Conservation (phyloP, 2,888 invertebrate species). For the Caenorhabditis sp. region DNA sequence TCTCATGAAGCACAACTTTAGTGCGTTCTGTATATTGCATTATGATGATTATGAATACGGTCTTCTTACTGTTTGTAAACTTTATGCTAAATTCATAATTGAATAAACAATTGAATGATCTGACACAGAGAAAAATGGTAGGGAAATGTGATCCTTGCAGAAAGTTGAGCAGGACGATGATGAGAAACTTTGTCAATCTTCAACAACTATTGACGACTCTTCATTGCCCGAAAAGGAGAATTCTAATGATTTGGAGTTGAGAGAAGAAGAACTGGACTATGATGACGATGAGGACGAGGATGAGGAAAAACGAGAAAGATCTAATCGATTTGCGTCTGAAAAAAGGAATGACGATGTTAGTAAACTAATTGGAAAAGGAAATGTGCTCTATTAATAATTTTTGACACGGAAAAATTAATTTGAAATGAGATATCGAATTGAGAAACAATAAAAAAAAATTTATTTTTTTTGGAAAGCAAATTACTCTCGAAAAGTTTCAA, state of each 20-base stretch:
- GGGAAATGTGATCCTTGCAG: neutral
- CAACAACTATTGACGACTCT: neutral
- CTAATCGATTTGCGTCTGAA: constrained; percentile 42
- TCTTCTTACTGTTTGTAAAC: no score
- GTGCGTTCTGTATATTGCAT: no score
- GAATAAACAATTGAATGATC: neutral
- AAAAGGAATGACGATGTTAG: constrained; percentile 13
- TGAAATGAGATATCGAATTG: no score
- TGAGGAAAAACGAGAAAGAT: constrained; percentile 32
- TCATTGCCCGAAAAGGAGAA: neutral
- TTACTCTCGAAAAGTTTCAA: no score
- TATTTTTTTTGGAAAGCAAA: no score
- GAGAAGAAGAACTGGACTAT: constrained; percentile 35
- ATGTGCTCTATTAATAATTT: constrained; percentile 7
- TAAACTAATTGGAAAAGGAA: neutral
- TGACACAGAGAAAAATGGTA: neutral
- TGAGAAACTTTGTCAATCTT: neutral
- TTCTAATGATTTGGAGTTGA: neutral
- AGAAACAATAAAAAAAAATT: no score
- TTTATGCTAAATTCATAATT: neutral
- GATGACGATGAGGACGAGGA: constrained; percentile 53
- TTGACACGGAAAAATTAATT: neutral
- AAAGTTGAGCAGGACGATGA: neutral
- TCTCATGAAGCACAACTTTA: no score
- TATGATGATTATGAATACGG: no score